These are phyloP conservation scores for Morbakka virulenta DNA, from an alignment of 30 jellyfish, hydroid and myxozoan genomes.

Conservation along the genomic window DNA sequence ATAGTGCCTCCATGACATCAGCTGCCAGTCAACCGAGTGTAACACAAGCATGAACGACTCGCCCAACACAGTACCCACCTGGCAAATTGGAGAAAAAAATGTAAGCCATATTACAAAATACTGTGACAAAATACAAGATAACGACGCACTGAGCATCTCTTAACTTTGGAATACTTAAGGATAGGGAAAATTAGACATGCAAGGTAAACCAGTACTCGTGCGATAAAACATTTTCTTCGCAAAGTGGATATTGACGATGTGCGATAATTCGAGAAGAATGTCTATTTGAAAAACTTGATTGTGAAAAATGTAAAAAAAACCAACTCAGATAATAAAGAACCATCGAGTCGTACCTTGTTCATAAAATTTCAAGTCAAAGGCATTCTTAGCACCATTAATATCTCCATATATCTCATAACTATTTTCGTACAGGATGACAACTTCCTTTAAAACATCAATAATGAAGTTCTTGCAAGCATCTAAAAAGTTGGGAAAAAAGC, in stretches of 20 bases:
- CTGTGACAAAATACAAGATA: neutral
- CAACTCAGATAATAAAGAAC: too few species aligned
- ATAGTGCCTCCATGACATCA: too few species aligned
- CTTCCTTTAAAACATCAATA: conserved; percentile 70
- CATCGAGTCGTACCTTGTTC: conserved; percentile 79
- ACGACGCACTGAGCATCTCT: neutral
- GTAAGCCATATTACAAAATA: too few species aligned
- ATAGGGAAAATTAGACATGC: too few species aligned
- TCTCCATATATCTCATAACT: conserved; percentile 95
- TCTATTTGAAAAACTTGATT: too few species aligned
- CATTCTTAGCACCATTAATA: conserved; percentile 74
- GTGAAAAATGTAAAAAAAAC: neutral
- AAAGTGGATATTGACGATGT: too few species aligned
- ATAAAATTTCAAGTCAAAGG: conserved; percentile 76
- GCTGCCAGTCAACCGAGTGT: conserved; percentile 41
- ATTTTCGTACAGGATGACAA: conserved; percentile 78
- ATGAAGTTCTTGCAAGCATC: conserved; percentile 85
- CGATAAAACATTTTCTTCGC: too few species aligned
- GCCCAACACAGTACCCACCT: conserved; percentile 94
- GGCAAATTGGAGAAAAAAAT: too few species aligned
- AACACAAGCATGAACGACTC: conserved; percentile 87
- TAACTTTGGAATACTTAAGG: neutral
- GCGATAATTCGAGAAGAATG: too few species aligned
- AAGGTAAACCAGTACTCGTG: too few species aligned
- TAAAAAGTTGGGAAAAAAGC: neutral